Evolutionary conservation across 2,113 vertebrate genomes (phyloP).

Genomic region (Trematocara zebra): DNA sequence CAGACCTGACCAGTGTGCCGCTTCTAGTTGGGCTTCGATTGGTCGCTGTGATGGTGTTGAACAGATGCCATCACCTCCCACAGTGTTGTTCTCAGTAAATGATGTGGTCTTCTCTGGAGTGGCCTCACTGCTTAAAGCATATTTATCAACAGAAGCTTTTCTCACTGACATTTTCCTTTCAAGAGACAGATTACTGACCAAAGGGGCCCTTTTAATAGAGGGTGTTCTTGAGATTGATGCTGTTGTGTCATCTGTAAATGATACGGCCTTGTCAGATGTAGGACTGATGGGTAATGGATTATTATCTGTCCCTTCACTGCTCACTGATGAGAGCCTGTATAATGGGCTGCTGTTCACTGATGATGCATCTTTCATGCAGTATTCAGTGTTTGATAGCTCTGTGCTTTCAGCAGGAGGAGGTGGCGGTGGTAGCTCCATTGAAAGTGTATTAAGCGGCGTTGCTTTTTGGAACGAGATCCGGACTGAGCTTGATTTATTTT

Average conservation of each 20-base stretch:
- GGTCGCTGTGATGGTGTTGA: not conserved
- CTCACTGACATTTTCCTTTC: constrained; percentile 63
- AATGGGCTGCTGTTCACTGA: constrained; percentile 27
- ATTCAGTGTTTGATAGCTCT: not conserved
- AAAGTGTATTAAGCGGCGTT: not conserved
- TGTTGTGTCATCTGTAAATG: not conserved
- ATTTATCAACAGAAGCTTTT: constrained; percentile 46
- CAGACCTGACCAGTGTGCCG: not conserved
- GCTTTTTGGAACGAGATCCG: constrained; percentile 8
- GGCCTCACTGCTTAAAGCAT: constrained; percentile 13
- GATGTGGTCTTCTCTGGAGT: not conserved
- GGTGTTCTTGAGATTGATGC: constrained; percentile 18
- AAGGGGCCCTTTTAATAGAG: constrained; percentile 45
- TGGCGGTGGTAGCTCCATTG: constrained; percentile 10
- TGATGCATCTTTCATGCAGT: not conserved
- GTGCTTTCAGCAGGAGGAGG: not conserved
- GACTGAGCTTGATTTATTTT: constrained; percentile 23
- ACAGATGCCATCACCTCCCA: not conserved
- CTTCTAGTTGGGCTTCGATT: not conserved
- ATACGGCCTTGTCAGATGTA: not conserved
- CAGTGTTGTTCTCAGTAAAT: not conserved
- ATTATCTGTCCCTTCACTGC: constrained; percentile 29
- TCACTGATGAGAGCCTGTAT: constrained; percentile 29
- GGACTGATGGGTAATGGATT: constrained; percentile 19
- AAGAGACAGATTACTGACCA: constrained; percentile 56